These are phyloP conservation scores for Thaumatotibia leucotreta DNA, from an alignment of 1,140 invertebrate genomes.

Conservation along the genomic window DNA sequence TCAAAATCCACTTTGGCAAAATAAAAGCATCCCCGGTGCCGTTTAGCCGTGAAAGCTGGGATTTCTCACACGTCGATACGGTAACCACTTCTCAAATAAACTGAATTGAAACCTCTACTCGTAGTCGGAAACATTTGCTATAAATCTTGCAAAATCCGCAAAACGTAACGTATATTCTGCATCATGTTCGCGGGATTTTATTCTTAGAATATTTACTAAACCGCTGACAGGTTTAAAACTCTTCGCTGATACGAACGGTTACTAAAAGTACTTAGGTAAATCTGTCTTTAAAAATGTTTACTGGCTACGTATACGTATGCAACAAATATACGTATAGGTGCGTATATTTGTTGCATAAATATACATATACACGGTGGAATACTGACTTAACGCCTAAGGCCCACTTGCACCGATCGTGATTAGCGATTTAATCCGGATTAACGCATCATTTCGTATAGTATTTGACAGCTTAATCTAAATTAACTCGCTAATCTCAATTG, in stretches of 20 bases:
- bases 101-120: neutral
- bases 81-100: neutral
- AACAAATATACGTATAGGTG: too few species aligned
- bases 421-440: too few species aligned
- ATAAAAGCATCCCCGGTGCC: neutral
- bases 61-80: neutral
- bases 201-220: neutral
- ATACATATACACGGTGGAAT: too few species aligned
- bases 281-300: too few species aligned
- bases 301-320: too few species aligned
- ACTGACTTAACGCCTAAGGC: too few species aligned
- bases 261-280: too few species aligned
- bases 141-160: neutral
- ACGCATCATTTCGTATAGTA: too few species aligned
- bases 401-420: too few species aligned
- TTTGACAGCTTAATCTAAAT: too few species aligned
- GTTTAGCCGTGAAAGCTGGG: conserved; percentile 6
- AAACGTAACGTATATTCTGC: neutral
- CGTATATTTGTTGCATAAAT: too few species aligned
- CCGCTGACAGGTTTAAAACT: neutral
- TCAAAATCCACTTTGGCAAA: neutral
- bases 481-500: too few species aligned
- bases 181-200: neutral
- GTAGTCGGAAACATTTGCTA: neutral
- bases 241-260: neutral